Base-by-base conservation (phyloP, 2,888 invertebrate genomes). In the Limnephilus auricula region DNA sequence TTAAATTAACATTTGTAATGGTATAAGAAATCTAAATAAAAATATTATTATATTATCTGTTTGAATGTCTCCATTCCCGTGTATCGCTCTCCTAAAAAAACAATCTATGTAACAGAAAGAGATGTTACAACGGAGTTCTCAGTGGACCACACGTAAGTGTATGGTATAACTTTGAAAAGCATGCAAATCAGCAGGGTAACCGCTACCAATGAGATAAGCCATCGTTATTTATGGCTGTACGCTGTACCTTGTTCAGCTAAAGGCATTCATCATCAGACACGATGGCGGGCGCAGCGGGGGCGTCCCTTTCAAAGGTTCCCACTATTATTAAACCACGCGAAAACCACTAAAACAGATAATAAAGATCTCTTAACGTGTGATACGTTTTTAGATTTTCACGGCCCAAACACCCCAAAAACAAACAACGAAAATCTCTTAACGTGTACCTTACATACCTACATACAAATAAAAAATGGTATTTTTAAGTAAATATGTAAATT, bases 181-280 rank as follows among this genome's bases (percentile, higher is more conserved):
- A 90, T 85, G 90, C 90, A 90, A 90, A 90, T 90, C 37, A 83
- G 37, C 84, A 65, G 30, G 65, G 40, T 90, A 30, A 40, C 34
- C 65, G 90, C 85, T 80, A n/a, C 84, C 78, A 34, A 40, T 78
- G 50, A 84, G 89, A 91, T 89, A 91, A 89, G 91, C 79, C 84
- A 89, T 91, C 91, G 65, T 84, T 89, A 91, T 91, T 91, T 89
- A 91, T 86, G 65, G 89, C 89, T 50, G 84, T 78, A n/a, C 79
- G 65, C 65, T 25, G 25, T 65, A 65, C 32, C 31, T 65, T 84
- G 79, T 78, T 34, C 32, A 65, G 78, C 37, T 37, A 37, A 25
- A 79, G 18, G 25, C 79, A 83, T 89, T 80, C 79, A 82, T 89
- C 89, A 89, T 83, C 31, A 32, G 82, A 85, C 34, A 31, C 10